Evolutionary conservation across 2,797 vertebrate genomes (phyloP), one percentile per base, ranked within the genome.

Genomic region (Parotocinclus haroldoi): DNA sequence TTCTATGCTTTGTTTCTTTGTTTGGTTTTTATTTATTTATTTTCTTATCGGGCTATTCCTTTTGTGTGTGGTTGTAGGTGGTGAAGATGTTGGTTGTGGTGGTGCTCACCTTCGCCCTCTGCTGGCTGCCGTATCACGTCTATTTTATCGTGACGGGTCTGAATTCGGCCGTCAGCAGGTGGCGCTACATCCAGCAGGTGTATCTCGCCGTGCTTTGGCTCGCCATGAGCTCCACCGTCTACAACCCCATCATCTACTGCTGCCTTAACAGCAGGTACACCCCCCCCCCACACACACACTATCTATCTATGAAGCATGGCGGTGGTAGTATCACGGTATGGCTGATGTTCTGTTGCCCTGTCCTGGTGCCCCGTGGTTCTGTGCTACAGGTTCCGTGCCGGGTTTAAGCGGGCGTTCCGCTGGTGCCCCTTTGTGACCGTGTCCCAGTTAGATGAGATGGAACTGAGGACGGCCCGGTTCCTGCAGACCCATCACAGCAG

Each of bases 221-320:
- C 53, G 92, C 92, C 61, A 94, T 94, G 92, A 94, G 92, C 71
- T 93, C 91, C 0, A 92, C 90, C 11, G 92, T 94, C 90, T 93
- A 94, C 79, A 94, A 94, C 54, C 93, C 92, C 50, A 92, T 94
- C 74, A 94, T 94, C 82, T 94, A 93, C 82, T 94, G 90, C 76
- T 93, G 92, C 65, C 86, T 94, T 19, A 94, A 93, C 81, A 93
- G 90, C 77, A 91, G 92, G 93, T 94, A 54, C 27, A 39, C 5
- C 38, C 9, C 38, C 38, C 54, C 27, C 18, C 57, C 14, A 55
- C 53, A 62, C 58, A 48, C 13, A 56, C 59, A n/a, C n/a, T n/a
- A n/a, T n/a, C n/a, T n/a, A n/a, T n/a, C n/a, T n/a, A n/a, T n/a
- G n/a, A n/a, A n/a, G n/a, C n/a, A n/a, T n/a, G n/a, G n/a, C n/a